phyloP scores from a whole-genome alignment of 2,797 vertebrate genomes.

The Rachycentron canadum region DNA sequence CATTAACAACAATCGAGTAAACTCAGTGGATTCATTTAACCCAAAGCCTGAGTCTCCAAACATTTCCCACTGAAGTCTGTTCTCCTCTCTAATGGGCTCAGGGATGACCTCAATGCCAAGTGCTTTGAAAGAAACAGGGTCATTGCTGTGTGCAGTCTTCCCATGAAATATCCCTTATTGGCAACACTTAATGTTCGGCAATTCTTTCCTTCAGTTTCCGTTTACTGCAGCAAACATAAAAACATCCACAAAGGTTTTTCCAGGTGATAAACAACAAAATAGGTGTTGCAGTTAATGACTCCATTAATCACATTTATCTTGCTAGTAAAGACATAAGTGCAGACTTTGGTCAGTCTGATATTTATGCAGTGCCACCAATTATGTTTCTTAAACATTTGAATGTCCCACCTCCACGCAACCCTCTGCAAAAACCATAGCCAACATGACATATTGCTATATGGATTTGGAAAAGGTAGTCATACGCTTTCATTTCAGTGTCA shows the following conservation, averaged over 20 bases:
- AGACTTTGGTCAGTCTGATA: constrained; percentile 19
- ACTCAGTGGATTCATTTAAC: not conserved
- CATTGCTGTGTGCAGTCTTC: not conserved
- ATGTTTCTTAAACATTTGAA: too few relatives aligned
- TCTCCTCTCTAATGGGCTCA: not conserved
- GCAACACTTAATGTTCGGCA: not conserved
- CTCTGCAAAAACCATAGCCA: too few relatives aligned
- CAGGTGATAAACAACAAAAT: constrained; percentile 21
- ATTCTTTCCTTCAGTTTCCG: not conserved
- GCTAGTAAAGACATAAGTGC: constrained; percentile 3
- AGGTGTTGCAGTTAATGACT: constrained; percentile 6
- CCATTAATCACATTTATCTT: constrained; percentile 22
- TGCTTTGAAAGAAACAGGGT: not conserved
- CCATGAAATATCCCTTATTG: not conserved
- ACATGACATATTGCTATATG: too few relatives aligned
- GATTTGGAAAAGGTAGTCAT: too few relatives aligned
- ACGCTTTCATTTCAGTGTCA: too few relatives aligned
- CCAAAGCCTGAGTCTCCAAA: too few relatives aligned
- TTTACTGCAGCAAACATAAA: constrained; percentile 7
- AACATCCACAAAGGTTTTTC: constrained; percentile 9
- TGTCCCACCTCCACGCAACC: too few relatives aligned
- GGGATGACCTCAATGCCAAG: not conserved
- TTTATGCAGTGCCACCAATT: not conserved
- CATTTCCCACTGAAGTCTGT: not conserved
- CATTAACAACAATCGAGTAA: not conserved